These are phyloP conservation scores for Drosophila sordidula DNA, from an alignment of 2,888 invertebrate genomes.

Conservation along the genomic window DNA sequence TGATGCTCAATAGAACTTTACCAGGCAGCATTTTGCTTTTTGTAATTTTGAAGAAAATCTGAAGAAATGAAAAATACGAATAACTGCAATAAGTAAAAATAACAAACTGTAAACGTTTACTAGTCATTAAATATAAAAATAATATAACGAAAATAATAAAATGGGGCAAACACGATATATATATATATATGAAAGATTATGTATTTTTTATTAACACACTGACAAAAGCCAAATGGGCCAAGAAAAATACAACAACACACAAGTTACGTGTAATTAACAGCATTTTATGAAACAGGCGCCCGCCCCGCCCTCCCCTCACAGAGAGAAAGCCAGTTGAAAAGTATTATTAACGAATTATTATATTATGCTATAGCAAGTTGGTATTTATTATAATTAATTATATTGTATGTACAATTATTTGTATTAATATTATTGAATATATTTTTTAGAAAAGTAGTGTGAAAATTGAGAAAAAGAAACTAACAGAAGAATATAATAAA, in stretches of 20 bases:
- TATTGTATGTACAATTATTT: slow-evolving; percentile 76
- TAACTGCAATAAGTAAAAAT: slow-evolving; percentile 38
- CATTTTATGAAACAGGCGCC: slow-evolving; percentile 47
- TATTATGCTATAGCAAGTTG: slow-evolving; percentile 78
- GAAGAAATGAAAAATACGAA: slow-evolving; percentile 8
- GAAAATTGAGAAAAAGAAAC: slow-evolving; percentile 30
- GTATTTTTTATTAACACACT: slow-evolving; percentile 73
- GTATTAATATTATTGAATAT: slow-evolving; percentile 74
- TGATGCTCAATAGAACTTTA: slow-evolving; percentile 63
- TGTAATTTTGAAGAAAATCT: slow-evolving; percentile 35
- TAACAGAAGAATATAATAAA: slow-evolving; percentile 34
- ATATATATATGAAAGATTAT: slow-evolving; percentile 47
- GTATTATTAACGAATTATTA: slow-evolving; percentile 73
- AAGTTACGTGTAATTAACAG: slow-evolving; percentile 35
- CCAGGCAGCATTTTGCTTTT: slow-evolving; percentile 63
- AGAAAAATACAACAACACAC: neutral
- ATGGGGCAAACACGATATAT: slow-evolving; percentile 24
- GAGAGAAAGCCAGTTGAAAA: slow-evolving; percentile 63
- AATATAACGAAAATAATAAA: slow-evolving; percentile 2
- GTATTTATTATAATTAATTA: slow-evolving; percentile 77
- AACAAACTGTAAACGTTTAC: slow-evolving; percentile 71
- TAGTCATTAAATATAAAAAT: slow-evolving; percentile 68
- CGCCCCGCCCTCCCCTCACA: slow-evolving; percentile 8
- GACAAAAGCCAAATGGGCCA: slow-evolving; percentile 50
- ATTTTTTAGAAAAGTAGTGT: slow-evolving; percentile 78